Evolutionary conservation across 1,140 invertebrate genomes (phyloP), one percentile per base, ranked within the genome.

Genomic region (Proales similis): DNA sequence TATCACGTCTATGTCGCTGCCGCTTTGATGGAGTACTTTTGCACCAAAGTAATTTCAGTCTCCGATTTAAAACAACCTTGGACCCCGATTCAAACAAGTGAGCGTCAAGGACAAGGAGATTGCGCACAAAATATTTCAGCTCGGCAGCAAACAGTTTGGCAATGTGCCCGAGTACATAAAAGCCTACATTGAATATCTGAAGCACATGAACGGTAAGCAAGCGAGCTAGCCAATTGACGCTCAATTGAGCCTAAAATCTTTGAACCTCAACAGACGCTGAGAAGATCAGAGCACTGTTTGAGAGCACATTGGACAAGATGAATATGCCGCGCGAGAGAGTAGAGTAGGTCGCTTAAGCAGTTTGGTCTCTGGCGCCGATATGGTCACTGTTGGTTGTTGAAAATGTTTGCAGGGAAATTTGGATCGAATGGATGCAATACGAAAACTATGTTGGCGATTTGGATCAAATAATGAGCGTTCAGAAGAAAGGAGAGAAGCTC

Each of bases 1-100:
- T 89, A 90, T 75, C 91, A 98, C 72, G 86, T 97, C 38, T 99
- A 87, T 72, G 90, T 96, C 1, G 86, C 91, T 1, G 91, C 93
- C 9, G 91, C 93, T 0, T 78, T 96, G 0, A 98, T 98, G 92
- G 95, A 99, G 78, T 98, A 98, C 75, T 97, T 96, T 71, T 97
- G 93, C 72, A 95, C 88, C 48, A 99, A 99, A 71, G 79, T 79
- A 42, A 42, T 60, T 51, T 63, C n/a, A n/a, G n/a, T n/a, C n/a
- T n/a, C n/a, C n/a, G n/a, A n/a, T n/a, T n/a, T n/a, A n/a, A n/a
- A n/a, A n/a, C n/a, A n/a, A n/a, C n/a, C n/a, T n/a, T n/a, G n/a
- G n/a, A n/a, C n/a, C n/a, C n/a, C n/a, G n/a, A n/a, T n/a, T n/a
- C n/a, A n/a, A n/a, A n/a, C n/a, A n/a, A n/a, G n/a, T n/a, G n/a